phyloP scores from a whole-genome alignment of 2,113 vertebrate species.

The Talpa occidentalis region DNA sequence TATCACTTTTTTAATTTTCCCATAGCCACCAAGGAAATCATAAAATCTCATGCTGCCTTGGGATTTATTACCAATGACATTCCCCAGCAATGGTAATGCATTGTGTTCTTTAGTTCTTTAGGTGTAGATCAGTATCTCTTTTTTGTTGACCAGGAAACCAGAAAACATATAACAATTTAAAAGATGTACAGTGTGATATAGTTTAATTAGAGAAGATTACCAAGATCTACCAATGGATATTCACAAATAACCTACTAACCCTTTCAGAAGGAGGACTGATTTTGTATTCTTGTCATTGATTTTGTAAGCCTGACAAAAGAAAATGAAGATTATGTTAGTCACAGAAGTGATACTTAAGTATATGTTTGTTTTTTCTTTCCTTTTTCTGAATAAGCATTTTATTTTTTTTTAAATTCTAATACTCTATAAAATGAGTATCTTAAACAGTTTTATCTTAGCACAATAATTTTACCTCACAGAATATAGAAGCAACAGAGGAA shows the following conservation, averaged over 20 bases:
- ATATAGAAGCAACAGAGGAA: background rate
- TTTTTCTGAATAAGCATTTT: background rate
- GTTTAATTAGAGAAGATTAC: conserved; percentile 55
- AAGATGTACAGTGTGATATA: conserved; percentile 44
- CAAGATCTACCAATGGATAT: conserved; percentile 30
- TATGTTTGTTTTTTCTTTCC: background rate
- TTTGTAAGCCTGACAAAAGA: conserved; percentile 22
- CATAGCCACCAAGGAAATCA: background rate
- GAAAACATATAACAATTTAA: conserved; percentile 59
- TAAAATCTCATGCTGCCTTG: background rate
- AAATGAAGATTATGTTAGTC: background rate
- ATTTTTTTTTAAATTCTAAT: conserved; percentile 38
- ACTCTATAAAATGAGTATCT: background rate
- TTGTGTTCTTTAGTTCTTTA: conserved; percentile 14
- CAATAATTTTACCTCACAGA: conserved; percentile 18
- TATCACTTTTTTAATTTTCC: conserved; percentile 30
- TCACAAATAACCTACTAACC: conserved; percentile 23
- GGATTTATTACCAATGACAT: background rate
- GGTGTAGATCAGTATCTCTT: conserved; percentile 8
- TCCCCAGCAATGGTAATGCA: background rate
- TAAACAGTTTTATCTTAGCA: background rate
- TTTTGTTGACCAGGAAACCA: conserved; percentile 59
- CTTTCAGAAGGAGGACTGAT: conserved; percentile 13
- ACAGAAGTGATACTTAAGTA: background rate
- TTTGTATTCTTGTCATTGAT: conserved; percentile 24